phyloP scores from a whole-genome alignment of 2,113 vertebrate species.

The Platichthys flesus region DNA sequence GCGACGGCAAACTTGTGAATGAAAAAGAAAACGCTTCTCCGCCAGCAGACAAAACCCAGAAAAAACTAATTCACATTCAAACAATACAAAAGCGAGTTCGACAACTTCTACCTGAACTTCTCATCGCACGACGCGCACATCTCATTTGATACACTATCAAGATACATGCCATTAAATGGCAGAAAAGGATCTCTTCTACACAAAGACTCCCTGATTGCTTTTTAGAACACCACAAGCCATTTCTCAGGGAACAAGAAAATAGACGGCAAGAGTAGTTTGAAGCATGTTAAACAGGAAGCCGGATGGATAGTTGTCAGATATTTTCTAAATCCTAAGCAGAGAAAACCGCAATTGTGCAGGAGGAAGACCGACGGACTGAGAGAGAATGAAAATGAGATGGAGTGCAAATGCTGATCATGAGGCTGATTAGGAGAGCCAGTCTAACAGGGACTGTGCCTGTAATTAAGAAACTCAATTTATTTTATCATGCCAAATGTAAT shows the following conservation, averaged over 20 bases:
- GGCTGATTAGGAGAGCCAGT: slow-evolving; percentile 28
- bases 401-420: slow-evolving; percentile 17
- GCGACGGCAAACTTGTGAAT: slow-evolving; percentile 36
- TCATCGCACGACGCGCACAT: slow-evolving; percentile 15
- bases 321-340: slow-evolving; percentile 37
- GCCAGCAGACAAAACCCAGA: slow-evolving; percentile 31
- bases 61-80: slow-evolving; percentile 21
- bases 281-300: slow-evolving; percentile 24
- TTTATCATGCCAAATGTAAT: slow-evolving; percentile 9
- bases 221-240: slow-evolving; percentile 49
- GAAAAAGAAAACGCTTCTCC: slow-evolving; percentile 15
- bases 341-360: slow-evolving; percentile 27
- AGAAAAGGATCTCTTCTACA: slow-evolving; percentile 32
- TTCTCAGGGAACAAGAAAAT: slow-evolving; percentile 43
- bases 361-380: slow-evolving; percentile 10
- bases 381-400: slow-evolving; percentile 31
- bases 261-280: slow-evolving; percentile 31
- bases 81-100: slow-evolving; percentile 12
- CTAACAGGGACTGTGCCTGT: slow-evolving; percentile 20
- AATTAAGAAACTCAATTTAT: slow-evolving; percentile 42
- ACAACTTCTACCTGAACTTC: neutral
- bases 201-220: slow-evolving; percentile 56
- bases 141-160: slow-evolving; percentile 8
- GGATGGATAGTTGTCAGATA: slow-evolving; percentile 29
- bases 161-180: slow-evolving; percentile 49